Base-by-base conservation (phyloP, 2,888 invertebrate species). In the Drosophila maculinotata region DNA sequence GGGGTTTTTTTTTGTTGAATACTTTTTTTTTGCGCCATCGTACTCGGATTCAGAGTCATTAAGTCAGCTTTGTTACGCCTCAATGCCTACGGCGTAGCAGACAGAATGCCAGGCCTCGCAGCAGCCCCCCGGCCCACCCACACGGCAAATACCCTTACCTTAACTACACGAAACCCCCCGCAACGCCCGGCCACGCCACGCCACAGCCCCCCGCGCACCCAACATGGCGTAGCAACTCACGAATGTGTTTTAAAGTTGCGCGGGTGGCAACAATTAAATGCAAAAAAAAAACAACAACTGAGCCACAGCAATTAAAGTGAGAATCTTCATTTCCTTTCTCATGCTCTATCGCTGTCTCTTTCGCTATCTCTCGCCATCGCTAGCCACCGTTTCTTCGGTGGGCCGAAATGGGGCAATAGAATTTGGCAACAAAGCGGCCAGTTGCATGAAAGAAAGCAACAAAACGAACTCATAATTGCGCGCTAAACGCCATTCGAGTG, bases 401-500 rank as follows among this genome's bases (percentile, higher is more conserved):
- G 28, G 30, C 25, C 35, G 36, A 53, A 65, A 53, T 53, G 47
- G 53, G 30, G 41, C 23, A 28, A 58, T 65, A 65, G 52, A 71
- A 65, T 70, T 71, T 65, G 54, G 59, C 58, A 47, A 53, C 67
- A 57, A 54, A 56, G 51, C 60, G 42, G 33, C 44, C 26, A 56
- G 57, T 26, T 49, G 53, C 45, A 28, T 3, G 20, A 2, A 20
- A 38, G 47, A 57, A 51, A 59, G 63, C 63, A 70, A 62, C 70
- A 71, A 63, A 59, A 60, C 57, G 53, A 70, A 70, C 60, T 84
- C 82, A 85, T 84, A 79, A 85, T 79, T 84, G 85, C 68, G 51
- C 79, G 79, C 85, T 79, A 79, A 79, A 79, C 76, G 85, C 65
- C 79, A 81, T 81, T 78, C 74, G 75, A 81, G 77, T 81, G 79